These are phyloP conservation scores for Cabera pusaria DNA, from an alignment of 2,888 invertebrate species.

Conservation along the genomic window DNA sequence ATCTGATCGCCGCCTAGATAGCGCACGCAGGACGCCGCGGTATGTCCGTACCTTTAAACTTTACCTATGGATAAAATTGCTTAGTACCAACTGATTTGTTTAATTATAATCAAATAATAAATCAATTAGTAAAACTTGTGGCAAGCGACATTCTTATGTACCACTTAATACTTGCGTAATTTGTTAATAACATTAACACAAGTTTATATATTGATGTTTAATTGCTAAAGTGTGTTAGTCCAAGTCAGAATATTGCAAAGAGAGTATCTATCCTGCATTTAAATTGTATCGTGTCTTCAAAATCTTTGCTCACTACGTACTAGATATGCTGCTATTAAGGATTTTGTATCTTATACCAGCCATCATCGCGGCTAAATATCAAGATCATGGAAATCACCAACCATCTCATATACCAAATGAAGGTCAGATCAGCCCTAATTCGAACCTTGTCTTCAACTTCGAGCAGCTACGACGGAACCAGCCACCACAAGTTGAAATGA, in stretches of 20 bases:
- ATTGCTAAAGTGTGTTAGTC: conserved; percentile 28
- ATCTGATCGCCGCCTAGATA: too few relatives aligned
- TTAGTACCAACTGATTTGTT: too few relatives aligned
- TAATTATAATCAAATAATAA: neutral
- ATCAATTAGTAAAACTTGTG: neutral
- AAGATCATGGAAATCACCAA: conserved; percentile 27
- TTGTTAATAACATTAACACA: conserved; percentile 9
- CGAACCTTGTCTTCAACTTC: conserved; percentile 45
- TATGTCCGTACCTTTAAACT: too few relatives aligned
- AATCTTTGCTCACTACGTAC: too few relatives aligned
- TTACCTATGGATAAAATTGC: too few relatives aligned
- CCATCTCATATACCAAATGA: too few relatives aligned
- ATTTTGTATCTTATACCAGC: conserved; percentile 35
- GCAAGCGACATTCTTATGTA: neutral
- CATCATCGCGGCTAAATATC: conserved; percentile 33
- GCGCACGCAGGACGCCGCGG: too few relatives aligned
- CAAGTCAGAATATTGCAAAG: too few relatives aligned
- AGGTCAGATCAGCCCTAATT: conserved; percentile 28
- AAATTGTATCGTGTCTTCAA: too few relatives aligned
- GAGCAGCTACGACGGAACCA: conserved; percentile 46
- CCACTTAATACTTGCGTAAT: neutral
- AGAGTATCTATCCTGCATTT: too few relatives aligned
- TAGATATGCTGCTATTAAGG: conserved; percentile 35
- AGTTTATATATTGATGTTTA: conserved; percentile 5
- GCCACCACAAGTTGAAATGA: conserved; percentile 45